Evolutionary conservation across 2,888 invertebrate species (phyloP), one percentile per base, ranked within the genome.

Genomic region (Pristionchus maxplancki): DNA sequence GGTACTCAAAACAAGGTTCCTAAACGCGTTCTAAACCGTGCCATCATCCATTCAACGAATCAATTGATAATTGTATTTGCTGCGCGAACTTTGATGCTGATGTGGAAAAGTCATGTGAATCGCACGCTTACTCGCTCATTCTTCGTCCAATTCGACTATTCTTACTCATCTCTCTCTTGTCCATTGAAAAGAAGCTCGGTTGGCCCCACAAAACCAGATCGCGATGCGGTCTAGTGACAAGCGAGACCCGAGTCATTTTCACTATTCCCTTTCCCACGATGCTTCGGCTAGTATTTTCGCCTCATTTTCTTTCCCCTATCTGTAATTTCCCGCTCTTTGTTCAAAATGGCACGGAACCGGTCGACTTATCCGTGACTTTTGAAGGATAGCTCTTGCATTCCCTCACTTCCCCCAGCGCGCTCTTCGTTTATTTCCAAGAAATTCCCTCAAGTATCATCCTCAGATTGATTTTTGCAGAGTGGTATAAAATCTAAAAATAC

Each of bases 311-410:
- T n/a, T n/a, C n/a, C n/a, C n/a, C n/a, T n/a, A n/a, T n/a, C n/a
- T n/a, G n/a, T n/a, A n/a, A n/a, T n/a, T 17, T 58, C 15, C 9
- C 44, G 44, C 11, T 6, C 11, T 44, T 11, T 44, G 44, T 44
- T 44, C 44, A 9, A 44, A 44, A 44, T 44, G 44, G 44, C 44
- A 44, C 6, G 11, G 31, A 71, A 71, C 71, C 71, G 71, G 71
- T 71, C 37, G 71, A 37, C 28, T 67, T 34, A 71, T 71, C 71
- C 34, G 37, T 71, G 71, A 71, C 71, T 71, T 71, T 71, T 17
- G 17, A 71, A 71, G 37, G 71, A 20, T 4, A 17, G 6, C 20
- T 34, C 67, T 71, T 13, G 34, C 31, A 37, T 13, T 20, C 37
- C 6, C 31, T 2, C 64, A 2, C 64, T 64, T 31, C 28, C 58